Base-by-base conservation (phyloP, 2,113 vertebrate species). In the Nannobrachium achirus region DNA sequence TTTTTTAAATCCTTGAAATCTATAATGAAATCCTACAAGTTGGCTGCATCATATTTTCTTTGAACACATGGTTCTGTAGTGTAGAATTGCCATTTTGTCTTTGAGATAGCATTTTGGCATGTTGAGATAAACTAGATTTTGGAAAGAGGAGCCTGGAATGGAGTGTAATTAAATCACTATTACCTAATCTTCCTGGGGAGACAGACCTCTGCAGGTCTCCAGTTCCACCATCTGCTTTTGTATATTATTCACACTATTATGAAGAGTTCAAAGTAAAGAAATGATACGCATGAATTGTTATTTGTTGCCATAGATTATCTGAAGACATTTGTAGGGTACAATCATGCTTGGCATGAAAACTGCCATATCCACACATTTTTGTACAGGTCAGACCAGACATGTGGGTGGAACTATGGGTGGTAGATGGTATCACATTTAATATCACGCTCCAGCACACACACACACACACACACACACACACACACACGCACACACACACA, bases 341-440 rank as follows among this genome's bases (percentile, higher is more conserved):
- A 13, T 45, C 44, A 48, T 48, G 11, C n/a, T 73, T 70, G 63
- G 59, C 69, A 64, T 68, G 18, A 75, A 79, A 77, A 79, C 52
- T 82, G 66, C 66, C 53, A 51, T 63, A 56, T 63, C 46, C 61
- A 59, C 52, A 76, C 39, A 8, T 44, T 11, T n/a, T 16, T 16
- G 13, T 16, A 15, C 8, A 75, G 79, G 71, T 67, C 56, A 18
- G 63, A 69, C 56, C 48, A 68, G 63, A 62, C 15, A 42, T 76
- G 78, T 76, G 81, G 58, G 14, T 65, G 83, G 58, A 19, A 56
- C 70, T 51, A 18, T 51, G 56, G 64, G 63, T 66, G 42, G 58
- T 61, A 62, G 40, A 55, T 69, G 49, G 63, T 49, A 50, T 52
- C 15, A 10, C 40, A 66, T 8, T 46, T 15, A 50, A 19, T 41